A percentile compares a stretch with the other conserved stretches of the same genome.
These are phyloP conservation scores for Stomatorhinus walkeri DNA, from an alignment of 2,797 vertebrate genomes.

Conservation along the genomic window DNA sequence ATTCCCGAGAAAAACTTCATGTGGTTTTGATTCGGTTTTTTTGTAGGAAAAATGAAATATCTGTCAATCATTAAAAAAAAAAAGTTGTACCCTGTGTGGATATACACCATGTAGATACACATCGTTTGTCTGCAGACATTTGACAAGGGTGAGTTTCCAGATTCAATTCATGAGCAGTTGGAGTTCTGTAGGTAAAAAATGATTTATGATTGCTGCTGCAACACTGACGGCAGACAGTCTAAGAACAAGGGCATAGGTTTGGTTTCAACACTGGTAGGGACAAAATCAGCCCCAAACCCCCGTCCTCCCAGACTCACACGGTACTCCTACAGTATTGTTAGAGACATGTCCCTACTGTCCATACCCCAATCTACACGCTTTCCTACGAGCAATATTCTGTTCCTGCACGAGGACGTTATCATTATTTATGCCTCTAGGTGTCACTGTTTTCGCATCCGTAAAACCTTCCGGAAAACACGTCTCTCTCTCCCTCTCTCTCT, in stretches of 20 bases:
- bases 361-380: neutral
- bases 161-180: neutral
- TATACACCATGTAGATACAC: no score
- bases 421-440: slow-evolving; percentile 42
- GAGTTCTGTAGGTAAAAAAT: neutral
- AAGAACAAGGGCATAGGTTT: neutral
- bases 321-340: neutral
- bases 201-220: neutral
- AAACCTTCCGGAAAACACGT: neutral
- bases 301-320: neutral
- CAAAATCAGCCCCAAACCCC: neutral
- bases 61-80: neutral
- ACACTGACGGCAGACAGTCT: neutral
- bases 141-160: neutral
- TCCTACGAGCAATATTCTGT: neutral
- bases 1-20: neutral
- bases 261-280: neutral
- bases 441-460: slow-evolving; percentile 38
- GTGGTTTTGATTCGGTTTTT: neutral
- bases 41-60: neutral
- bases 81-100: no score
- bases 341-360: neutral
- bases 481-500: neutral
- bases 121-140: neutral
- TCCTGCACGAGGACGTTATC: neutral